These are phyloP conservation scores for Ameiurus melas DNA, from an alignment of 2,113 vertebrate species.

Conservation along the genomic window DNA sequence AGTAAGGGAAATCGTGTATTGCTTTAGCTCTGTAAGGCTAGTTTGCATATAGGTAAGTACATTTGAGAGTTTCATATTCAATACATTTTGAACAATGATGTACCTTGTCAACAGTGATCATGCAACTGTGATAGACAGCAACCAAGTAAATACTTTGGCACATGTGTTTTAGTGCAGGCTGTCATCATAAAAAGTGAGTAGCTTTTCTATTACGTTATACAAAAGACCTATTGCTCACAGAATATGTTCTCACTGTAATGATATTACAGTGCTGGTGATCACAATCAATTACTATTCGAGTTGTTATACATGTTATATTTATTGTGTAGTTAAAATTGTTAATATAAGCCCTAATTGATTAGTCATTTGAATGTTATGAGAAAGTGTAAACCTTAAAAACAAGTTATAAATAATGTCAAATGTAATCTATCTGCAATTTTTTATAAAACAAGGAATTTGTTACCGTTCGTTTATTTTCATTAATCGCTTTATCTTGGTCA, in stretches of 20 bases:
- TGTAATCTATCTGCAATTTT: background rate
- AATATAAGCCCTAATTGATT: background rate
- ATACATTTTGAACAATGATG: background rate
- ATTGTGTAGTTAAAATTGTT: background rate
- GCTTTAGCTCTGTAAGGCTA: background rate
- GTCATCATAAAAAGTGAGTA: background rate
- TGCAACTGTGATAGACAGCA: background rate
- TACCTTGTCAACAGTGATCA: background rate
- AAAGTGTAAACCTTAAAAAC: background rate
- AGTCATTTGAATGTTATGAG: background rate
- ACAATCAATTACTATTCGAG: background rate
- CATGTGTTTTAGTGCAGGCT: background rate
- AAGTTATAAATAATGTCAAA: background rate
- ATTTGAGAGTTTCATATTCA: background rate
- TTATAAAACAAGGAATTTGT: background rate
- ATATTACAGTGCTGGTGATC: background rate
- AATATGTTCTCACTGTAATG: background rate
- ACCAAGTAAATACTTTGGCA: background rate
- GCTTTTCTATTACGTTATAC: background rate
- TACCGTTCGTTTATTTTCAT: background rate
- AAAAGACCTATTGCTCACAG: background rate
- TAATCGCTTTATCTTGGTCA: background rate
- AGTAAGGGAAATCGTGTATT: background rate
- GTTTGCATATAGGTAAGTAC: background rate
- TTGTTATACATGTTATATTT: background rate